Conservation (phyloP, 2,113 vertebrate genomes). For the Sorex araneus region DNA sequence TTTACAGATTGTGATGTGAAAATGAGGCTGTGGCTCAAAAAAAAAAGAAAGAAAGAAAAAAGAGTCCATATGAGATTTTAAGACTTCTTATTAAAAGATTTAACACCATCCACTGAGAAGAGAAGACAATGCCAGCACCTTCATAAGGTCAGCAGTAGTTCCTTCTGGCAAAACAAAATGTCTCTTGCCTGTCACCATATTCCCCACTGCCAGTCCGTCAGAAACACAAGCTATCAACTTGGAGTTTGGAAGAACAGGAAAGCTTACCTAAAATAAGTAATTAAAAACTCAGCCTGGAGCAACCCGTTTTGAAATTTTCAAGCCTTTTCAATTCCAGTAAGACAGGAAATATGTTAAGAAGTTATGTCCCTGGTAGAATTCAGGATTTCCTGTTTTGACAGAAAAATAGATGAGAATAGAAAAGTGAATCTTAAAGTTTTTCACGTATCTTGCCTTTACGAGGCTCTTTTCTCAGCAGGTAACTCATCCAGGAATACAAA, state of each 20-base stretch:
- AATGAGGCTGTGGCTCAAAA: conserved; percentile 24
- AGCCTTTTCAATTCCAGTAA: conserved; percentile 58
- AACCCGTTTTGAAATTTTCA: conserved; percentile 31
- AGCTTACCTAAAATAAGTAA: conserved; percentile 67
- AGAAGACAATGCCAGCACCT: neutral
- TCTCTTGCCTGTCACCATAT: neutral
- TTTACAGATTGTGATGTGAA: conserved; percentile 70
- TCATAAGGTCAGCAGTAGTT: neutral
- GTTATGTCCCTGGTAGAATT: neutral
- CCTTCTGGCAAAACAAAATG: neutral
- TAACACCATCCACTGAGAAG: neutral
- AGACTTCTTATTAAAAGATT: neutral
- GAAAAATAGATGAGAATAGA: conserved; percentile 46
- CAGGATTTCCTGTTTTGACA: conserved; percentile 54
- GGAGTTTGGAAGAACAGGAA: conserved; percentile 23
- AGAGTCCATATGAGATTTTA: conserved; percentile 56
- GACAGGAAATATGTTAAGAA: conserved; percentile 46
- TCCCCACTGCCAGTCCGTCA: neutral
- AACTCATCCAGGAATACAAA: conserved; percentile 43
- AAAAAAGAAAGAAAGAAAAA: conserved; percentile 57
- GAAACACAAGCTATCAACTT: neutral
- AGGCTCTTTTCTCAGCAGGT: conserved; percentile 41
- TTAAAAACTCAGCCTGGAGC: conserved; percentile 60
- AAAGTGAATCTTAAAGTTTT: conserved; percentile 56
- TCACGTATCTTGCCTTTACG: conserved; percentile 28